Evolutionary conservation across 2,113 vertebrate genomes (phyloP).

Genomic region (Sphaerodactylus townsendi): DNA sequence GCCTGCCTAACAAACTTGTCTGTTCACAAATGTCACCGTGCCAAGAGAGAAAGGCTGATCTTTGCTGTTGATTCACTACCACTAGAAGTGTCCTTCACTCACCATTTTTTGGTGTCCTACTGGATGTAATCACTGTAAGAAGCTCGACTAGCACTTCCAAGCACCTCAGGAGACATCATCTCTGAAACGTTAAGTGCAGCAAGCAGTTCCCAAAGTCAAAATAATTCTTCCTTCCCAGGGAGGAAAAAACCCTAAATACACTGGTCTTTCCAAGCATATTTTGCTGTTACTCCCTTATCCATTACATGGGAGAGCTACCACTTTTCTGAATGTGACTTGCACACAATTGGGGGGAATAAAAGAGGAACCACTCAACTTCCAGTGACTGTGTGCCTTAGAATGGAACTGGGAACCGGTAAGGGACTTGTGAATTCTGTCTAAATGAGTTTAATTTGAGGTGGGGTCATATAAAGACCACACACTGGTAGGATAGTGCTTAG

Average conservation of each 20-base stretch:
- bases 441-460: background rate
- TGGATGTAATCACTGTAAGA: conserved; percentile 7
- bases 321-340: background rate
- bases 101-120: background rate
- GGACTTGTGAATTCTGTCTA: background rate
- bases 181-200: conserved; percentile 12
- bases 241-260: background rate
- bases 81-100: background rate
- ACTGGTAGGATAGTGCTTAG: too few species aligned
- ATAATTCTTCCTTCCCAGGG: background rate
- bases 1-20: background rate
- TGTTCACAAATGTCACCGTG: background rate
- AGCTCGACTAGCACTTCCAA: background rate
- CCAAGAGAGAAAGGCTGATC: background rate
- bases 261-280: background rate
- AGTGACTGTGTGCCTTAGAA: background rate
- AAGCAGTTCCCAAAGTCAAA: conserved; percentile 4
- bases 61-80: background rate
- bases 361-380: background rate
- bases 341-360: background rate
- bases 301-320: background rate
- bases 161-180: background rate
- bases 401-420: background rate
- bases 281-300: background rate
- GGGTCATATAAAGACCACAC: background rate